Conservation (phyloP, 2,113 vertebrate genomes). For the Cyphomyrus discorhynchus region DNA sequence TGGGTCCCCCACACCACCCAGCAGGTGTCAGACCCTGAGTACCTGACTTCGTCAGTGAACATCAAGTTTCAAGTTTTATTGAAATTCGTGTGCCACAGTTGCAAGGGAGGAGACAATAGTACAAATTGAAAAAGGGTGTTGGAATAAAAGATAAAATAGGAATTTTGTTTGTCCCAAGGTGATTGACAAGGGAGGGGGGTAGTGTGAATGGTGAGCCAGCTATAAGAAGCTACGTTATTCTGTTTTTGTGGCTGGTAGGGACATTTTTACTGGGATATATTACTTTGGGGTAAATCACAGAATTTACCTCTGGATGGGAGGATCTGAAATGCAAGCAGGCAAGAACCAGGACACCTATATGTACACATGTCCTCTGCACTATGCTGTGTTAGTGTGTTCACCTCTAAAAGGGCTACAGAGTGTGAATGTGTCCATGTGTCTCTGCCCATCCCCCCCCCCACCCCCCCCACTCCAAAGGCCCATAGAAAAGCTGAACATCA, state of each 20-base stretch:
- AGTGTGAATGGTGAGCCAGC: background rate
- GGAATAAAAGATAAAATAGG: background rate
- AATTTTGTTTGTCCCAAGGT: background rate
- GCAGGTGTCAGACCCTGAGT: background rate
- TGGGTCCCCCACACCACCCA: constrained; percentile 24
- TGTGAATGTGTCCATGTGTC: background rate
- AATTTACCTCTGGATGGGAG: background rate
- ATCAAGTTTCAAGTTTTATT: background rate
- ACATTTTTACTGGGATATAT: background rate
- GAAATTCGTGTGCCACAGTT: background rate
- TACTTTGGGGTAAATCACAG: background rate
- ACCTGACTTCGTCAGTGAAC: background rate
- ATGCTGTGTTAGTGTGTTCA: background rate
- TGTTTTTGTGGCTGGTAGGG: background rate
- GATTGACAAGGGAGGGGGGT: background rate
- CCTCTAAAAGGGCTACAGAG: background rate
- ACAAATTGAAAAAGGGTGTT: background rate
- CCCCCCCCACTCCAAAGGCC: constrained; percentile 44
- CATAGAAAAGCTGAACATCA: constrained; percentile 54
- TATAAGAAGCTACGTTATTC: background rate
- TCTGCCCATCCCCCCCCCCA: no score
- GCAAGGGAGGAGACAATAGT: background rate
- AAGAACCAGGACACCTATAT: background rate
- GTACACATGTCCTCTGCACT: background rate
- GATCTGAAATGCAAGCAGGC: background rate